Percentiles rank a stretch among this genome's conserved stretches.
Evolutionary conservation across 1,140 invertebrate species (phyloP).

Genomic region (Heliconius melpomene): DNA sequence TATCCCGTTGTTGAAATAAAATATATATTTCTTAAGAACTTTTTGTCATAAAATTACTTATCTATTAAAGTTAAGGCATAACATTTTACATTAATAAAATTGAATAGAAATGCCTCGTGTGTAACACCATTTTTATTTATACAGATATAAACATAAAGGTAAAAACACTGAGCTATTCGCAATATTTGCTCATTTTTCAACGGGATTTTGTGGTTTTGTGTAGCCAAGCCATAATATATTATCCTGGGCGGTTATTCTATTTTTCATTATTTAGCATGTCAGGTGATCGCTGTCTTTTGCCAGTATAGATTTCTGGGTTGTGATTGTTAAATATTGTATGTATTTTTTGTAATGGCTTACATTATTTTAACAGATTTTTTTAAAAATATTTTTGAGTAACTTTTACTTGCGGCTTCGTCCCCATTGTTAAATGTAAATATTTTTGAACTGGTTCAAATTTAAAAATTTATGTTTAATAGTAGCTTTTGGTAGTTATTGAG

Average conservation of each 20-base stretch:
- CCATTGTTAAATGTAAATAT: no score
- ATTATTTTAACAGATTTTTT: background rate
- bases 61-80: no score
- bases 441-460: no score
- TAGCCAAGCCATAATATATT: slow-evolving; percentile 1
- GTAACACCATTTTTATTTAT: background rate
- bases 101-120: background rate
- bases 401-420: no score
- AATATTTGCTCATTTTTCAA: slow-evolving; percentile 9
- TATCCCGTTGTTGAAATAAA: no score
- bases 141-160: background rate
- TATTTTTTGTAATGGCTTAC: background rate
- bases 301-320: background rate
- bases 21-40: no score
- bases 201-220: background rate
- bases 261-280: slow-evolving; percentile 11
- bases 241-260: slow-evolving; percentile 3
- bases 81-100: background rate
- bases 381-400: no score
- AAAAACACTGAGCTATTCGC: background rate
- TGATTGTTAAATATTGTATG: background rate
- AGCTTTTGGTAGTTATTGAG: no score
- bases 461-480: no score
- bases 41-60: no score
- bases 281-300: background rate